These are phyloP conservation scores for Rhagium mordax DNA, from an alignment of 2,888 invertebrate species.

Conservation along the genomic window DNA sequence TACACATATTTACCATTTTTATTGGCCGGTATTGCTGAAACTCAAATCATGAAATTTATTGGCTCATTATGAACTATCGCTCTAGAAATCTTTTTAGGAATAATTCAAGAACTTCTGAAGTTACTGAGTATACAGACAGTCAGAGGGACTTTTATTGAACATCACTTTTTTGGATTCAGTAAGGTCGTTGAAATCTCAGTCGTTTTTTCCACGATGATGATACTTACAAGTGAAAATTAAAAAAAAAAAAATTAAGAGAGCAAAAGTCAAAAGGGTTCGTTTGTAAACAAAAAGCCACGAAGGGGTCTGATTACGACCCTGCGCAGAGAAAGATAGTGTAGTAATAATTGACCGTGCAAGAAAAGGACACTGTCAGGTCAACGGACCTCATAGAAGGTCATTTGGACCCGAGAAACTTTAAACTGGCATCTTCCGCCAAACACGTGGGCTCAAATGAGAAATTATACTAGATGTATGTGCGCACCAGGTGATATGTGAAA, in stretches of 20 bases:
- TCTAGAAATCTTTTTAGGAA: no score
- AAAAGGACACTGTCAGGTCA: conserved; percentile 40
- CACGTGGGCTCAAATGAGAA: conserved; percentile 42
- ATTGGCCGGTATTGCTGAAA: no score
- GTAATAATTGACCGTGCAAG: conserved; percentile 37
- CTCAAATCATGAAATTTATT: no score
- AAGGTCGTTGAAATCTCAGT: no score
- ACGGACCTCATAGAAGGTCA: conserved; percentile 47
- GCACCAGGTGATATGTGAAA: conserved; percentile 10
- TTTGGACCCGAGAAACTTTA: conserved; percentile 42
- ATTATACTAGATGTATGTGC: conserved; percentile 17
- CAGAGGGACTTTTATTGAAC: no score
- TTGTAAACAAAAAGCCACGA: not conserved
- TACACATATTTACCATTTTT: no score
- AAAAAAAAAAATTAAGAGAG: not conserved
- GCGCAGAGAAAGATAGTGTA: conserved; percentile 20
- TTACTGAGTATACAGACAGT: no score
- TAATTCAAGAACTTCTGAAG: no score
- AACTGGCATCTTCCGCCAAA: conserved; percentile 40
- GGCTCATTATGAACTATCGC: no score
- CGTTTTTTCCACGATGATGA: no score
- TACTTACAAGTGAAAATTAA: no score
- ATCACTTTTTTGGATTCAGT: no score
- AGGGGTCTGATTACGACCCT: conserved; percentile 20
- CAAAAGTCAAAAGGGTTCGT: conserved; percentile 5